Evolutionary conservation across 1,140 invertebrate species (phyloP).

Genomic region (Bombus superbus): DNA sequence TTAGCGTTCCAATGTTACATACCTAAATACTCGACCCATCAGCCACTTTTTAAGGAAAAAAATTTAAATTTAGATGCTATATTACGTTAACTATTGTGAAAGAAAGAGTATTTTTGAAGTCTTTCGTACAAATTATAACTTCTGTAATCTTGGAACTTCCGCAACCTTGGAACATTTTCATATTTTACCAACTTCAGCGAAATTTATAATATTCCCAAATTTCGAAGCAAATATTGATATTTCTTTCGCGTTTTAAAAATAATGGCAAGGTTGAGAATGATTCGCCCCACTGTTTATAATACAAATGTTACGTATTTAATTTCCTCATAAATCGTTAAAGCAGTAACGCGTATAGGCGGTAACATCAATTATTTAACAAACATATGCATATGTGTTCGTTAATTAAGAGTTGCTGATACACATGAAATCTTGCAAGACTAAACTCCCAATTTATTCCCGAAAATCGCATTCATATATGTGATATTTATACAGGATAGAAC

Average conservation of each 20-base stretch:
- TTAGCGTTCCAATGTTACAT: background rate
- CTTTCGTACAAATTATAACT: background rate
- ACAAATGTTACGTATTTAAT: background rate
- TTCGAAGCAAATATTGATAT: background rate
- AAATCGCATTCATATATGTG: background rate
- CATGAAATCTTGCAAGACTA: background rate
- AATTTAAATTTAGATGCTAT: constrained; percentile 6
- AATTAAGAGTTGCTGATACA: background rate
- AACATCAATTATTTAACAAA: background rate
- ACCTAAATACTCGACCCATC: background rate
- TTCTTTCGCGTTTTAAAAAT: background rate
- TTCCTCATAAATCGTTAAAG: background rate
- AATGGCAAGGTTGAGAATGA: background rate
- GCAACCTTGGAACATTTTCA: background rate
- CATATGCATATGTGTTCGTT: background rate
- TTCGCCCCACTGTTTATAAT: background rate
- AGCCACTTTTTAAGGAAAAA: too few species aligned
- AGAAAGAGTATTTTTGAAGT: background rate
- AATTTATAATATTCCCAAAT: background rate
- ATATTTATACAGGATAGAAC: background rate
- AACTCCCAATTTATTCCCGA: background rate
- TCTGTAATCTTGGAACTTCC: background rate
- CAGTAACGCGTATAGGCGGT: background rate
- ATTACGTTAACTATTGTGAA: background rate
- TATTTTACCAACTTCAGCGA: background rate